Conservation (phyloP, 2,113 vertebrate species). For the Orthonyx spaldingii region DNA sequence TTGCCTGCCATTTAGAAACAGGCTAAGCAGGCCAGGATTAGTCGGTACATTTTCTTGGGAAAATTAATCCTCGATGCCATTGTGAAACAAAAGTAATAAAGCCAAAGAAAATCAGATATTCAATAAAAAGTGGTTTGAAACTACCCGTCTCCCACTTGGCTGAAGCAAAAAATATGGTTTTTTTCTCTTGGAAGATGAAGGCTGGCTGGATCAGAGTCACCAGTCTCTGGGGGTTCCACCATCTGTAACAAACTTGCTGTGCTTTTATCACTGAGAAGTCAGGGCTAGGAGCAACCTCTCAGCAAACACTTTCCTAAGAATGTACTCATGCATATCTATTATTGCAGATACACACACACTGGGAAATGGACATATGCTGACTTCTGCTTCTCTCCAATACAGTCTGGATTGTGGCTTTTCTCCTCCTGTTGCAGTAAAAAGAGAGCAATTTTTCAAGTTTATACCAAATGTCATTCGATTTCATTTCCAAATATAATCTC, state of each 20-base stretch:
- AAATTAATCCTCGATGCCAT: neutral
- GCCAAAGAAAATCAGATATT: neutral
- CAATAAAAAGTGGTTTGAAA: neutral
- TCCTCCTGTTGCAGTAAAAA: slow-evolving; percentile 45
- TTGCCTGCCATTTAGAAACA: neutral
- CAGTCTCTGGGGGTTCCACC: neutral
- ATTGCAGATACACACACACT: neutral
- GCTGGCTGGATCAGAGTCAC: slow-evolving; percentile 2
- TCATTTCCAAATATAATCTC: slow-evolving; percentile 64
- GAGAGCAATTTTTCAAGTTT: slow-evolving; percentile 65
- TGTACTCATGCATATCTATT: neutral
- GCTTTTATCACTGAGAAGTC: neutral
- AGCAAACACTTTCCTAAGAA: neutral
- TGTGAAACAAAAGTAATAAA: neutral
- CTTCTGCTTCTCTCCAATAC: slow-evolving; percentile 30
- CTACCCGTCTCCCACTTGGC: slow-evolving; percentile 1
- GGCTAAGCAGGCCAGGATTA: neutral
- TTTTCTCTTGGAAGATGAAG: neutral
- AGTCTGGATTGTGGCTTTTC: slow-evolving; percentile 26
- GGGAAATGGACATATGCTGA: slow-evolving; percentile 43
- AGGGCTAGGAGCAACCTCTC: neutral
- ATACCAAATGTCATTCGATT: slow-evolving; percentile 59
- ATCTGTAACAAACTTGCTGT: neutral
- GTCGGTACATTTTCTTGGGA: neutral
- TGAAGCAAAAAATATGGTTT: neutral